These are phyloP conservation scores for Cirrhinus molitorella DNA, from an alignment of 2,797 vertebrate species.

Conservation along the genomic window DNA sequence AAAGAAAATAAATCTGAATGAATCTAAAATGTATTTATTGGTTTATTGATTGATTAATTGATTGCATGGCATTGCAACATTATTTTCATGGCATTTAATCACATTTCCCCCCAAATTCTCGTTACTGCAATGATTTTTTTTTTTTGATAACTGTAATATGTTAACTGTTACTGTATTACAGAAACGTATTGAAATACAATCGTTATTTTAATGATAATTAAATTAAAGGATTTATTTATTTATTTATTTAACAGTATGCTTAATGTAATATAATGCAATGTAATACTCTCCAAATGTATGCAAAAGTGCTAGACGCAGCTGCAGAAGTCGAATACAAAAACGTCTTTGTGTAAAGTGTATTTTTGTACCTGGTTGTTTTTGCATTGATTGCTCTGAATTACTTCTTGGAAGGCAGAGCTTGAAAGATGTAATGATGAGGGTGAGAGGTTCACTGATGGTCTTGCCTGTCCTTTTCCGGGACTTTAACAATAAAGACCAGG, in stretches of 20 bases:
- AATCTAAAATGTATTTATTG: too few species aligned
- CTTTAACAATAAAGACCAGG: background rate
- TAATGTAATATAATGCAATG: too few species aligned
- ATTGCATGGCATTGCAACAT: background rate
- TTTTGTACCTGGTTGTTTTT: constrained; percentile 35
- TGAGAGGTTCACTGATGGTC: background rate
- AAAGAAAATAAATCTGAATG: background rate
- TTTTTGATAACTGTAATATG: background rate
- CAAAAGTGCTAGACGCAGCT: background rate
- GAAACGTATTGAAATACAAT: background rate
- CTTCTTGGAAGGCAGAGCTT: constrained; percentile 39
- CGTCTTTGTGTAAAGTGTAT: background rate
- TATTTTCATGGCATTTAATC: background rate
- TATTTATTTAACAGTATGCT: background rate
- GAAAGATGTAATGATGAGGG: constrained; percentile 20
- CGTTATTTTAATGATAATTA: background rate
- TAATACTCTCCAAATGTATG: background rate
- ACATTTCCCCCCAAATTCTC: too few species aligned
- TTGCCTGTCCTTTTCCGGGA: background rate
- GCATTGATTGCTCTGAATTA: constrained; percentile 40
- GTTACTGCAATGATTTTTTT: background rate
- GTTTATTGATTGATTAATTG: background rate
- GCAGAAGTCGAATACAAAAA: background rate
- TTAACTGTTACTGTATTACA: background rate
- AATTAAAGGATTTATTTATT: background rate